Conservation (phyloP, 2,888 invertebrate genomes). For the Petrolisthes manimaculis region DNA sequence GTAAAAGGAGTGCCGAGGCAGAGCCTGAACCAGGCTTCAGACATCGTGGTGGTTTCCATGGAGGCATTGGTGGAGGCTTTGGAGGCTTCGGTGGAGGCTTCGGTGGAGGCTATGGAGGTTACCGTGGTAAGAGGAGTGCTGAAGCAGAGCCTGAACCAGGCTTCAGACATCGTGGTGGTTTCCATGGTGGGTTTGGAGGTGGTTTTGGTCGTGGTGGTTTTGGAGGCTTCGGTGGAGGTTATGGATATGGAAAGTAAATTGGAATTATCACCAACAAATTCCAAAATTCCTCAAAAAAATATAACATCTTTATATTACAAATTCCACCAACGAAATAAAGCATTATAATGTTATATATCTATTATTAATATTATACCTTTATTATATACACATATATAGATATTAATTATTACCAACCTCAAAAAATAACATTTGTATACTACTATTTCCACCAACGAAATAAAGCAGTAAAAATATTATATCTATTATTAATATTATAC, state of each 20-base stretch:
- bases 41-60: constrained; percentile 8
- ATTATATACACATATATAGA: too few relatives aligned
- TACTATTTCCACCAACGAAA: too few relatives aligned
- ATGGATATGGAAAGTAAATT: constrained; percentile 26
- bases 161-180: background rate
- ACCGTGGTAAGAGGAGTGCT: constrained; percentile 35
- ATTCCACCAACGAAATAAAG: too few relatives aligned
- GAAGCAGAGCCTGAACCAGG: constrained; percentile 30
- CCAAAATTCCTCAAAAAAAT: too few relatives aligned
- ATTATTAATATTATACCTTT: too few relatives aligned
- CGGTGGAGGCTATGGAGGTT: constrained; percentile 22
- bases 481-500: too few relatives aligned
- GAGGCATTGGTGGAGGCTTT: constrained; percentile 6
- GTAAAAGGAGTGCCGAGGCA: constrained; percentile 32
- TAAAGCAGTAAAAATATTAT: too few relatives aligned
- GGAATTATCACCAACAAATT: too few relatives aligned
- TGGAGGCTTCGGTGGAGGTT: constrained; percentile 26
- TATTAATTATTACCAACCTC: too few relatives aligned
- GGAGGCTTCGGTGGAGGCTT: constrained; percentile 19
- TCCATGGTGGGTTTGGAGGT: constrained; percentile 26
- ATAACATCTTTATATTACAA: too few relatives aligned
- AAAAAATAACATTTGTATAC: too few relatives aligned
- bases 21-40: constrained; percentile 21
- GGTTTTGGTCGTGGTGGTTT: constrained; percentile 25
- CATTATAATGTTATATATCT: too few relatives aligned